Evolutionary conservation across 2,113 vertebrate species (phyloP).

Genomic region (Phylloscopus trochiloides): DNA sequence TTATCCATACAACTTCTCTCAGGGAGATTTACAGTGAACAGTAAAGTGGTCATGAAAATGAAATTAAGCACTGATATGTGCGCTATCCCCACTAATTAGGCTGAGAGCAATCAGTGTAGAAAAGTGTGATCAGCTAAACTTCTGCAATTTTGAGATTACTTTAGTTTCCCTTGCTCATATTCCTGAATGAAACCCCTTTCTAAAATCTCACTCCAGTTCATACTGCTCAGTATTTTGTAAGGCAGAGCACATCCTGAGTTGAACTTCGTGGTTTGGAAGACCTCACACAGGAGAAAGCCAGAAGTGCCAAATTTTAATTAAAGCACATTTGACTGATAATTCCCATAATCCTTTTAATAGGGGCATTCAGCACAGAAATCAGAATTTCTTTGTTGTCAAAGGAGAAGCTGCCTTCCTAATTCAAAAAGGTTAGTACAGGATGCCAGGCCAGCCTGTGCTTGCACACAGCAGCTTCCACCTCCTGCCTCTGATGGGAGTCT

Average conservation of each 20-base stretch:
- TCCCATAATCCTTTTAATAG: constrained; percentile 5
- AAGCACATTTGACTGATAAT: neutral
- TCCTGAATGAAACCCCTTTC: neutral
- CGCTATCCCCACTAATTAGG: neutral
- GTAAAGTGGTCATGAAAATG: neutral
- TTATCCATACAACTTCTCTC: neutral
- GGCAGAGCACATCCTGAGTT: neutral
- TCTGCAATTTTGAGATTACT: neutral
- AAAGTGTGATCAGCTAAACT: neutral
- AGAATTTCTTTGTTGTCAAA: neutral
- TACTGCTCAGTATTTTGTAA: neutral
- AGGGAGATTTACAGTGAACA: neutral
- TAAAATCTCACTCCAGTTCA: neutral
- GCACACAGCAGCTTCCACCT: neutral
- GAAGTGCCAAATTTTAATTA: constrained; percentile 46
- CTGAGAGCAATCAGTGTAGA: neutral
- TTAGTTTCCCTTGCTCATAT: neutral
- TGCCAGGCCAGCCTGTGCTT: neutral
- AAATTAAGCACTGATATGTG: neutral
- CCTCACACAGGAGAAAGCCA: neutral
- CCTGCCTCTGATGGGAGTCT: neutral
- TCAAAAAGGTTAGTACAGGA: neutral
- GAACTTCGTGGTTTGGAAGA: neutral
- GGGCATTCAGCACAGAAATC: neutral
- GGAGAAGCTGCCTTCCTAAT: neutral